Percentiles rank a stretch among this genome's conserved stretches.
phyloP scores from a whole-genome alignment of 2,888 invertebrate species.

The Parasteatoda lunata region DNA sequence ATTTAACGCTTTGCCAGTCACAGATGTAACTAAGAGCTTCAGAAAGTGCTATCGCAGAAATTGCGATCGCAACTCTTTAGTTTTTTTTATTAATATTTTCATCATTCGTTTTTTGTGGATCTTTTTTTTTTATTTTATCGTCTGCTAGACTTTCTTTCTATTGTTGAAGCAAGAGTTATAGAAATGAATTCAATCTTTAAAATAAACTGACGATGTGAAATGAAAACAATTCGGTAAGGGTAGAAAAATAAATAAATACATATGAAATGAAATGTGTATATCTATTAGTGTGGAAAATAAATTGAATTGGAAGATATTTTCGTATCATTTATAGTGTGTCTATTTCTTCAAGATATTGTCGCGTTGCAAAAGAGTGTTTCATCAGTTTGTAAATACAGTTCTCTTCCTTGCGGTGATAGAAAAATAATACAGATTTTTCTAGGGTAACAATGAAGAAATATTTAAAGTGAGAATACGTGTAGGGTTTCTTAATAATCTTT shows the following conservation, averaged over 20 bases:
- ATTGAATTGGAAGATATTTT: slow-evolving; percentile 5
- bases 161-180: slow-evolving; percentile 7
- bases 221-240: slow-evolving; percentile 27
- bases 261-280: slow-evolving; percentile 20
- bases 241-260: slow-evolving; percentile 18
- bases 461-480: no score
- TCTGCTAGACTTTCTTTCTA: neutral
- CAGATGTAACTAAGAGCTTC: slow-evolving; percentile 51
- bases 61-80: slow-evolving; percentile 10
- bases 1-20: slow-evolving; percentile 52
- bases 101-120: neutral
- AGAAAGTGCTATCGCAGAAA: neutral
- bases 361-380: no score
- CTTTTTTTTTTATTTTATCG: neutral
- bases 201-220: slow-evolving; percentile 31
- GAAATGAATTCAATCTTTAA: slow-evolving; percentile 29
- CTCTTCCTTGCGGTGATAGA: no score
- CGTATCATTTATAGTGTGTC: no score
- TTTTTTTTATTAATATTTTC: neutral
- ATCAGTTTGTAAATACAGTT: no score
- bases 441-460: no score
- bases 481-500: no score
- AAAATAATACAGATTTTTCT: no score
- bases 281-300: slow-evolving; percentile 29
- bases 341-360: no score